These are phyloP conservation scores for Scomber japonicus DNA, from an alignment of 2,113 vertebrate genomes.

Conservation along the genomic window DNA sequence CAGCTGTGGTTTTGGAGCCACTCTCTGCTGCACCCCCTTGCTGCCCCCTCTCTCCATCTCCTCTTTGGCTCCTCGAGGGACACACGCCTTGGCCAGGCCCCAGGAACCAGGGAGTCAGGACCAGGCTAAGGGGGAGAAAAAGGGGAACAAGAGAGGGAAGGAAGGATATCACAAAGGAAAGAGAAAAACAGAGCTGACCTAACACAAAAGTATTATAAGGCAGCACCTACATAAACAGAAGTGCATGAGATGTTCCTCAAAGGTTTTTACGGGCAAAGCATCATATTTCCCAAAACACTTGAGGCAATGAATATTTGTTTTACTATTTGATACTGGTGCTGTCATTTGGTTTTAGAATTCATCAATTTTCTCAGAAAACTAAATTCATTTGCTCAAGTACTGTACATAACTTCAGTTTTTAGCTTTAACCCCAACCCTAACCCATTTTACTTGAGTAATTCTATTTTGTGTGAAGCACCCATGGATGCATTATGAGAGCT, in stretches of 20 bases:
- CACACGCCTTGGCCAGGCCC: conserved; percentile 83
- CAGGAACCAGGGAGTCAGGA: conserved; percentile 85
- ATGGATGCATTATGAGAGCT: no score
- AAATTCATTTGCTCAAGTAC: background rate
- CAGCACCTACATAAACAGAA: conserved; percentile 61
- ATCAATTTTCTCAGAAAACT: conserved; percentile 2
- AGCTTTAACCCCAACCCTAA: no score
- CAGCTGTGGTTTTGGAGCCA: conserved; percentile 85
- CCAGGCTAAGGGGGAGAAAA: conserved; percentile 80
- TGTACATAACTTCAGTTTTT: background rate
- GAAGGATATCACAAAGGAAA: conserved; percentile 73
- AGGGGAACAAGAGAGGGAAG: conserved; percentile 69
- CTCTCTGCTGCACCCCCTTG: conserved; percentile 77
- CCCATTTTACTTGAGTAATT: background rate
- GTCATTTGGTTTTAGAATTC: conserved; percentile 29
- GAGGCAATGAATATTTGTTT: conserved; percentile 30
- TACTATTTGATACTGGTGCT: conserved; percentile 28
- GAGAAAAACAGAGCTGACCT: conserved; percentile 69
- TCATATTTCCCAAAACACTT: conserved; percentile 33
- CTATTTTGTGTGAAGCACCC: background rate
- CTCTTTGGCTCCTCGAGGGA: conserved; percentile 83
- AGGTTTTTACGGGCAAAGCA: conserved; percentile 24
- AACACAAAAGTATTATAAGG: conserved; percentile 59
- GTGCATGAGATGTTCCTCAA: conserved; percentile 32
- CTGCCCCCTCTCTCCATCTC: conserved; percentile 84